Evolutionary conservation across 1,140 invertebrate species (phyloP).

Genomic region (Subanguina moxae): DNA sequence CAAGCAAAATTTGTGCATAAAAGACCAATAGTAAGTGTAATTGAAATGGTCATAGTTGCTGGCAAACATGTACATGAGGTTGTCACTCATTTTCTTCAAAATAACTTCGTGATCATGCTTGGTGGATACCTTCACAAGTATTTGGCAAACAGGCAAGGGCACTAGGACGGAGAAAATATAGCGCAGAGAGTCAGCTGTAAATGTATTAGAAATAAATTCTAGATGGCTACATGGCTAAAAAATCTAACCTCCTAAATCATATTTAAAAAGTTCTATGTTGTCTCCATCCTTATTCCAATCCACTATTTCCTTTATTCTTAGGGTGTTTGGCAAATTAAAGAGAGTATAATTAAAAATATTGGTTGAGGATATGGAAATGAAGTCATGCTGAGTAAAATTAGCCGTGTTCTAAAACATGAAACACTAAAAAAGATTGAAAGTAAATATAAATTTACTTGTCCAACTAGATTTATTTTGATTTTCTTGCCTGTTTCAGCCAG

Average conservation of each 20-base stretch:
- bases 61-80: not conserved
- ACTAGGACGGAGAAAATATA: not conserved
- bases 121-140: not conserved
- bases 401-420: not conserved
- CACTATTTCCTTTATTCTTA: not conserved
- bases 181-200: not conserved
- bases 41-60: not conserved
- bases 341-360: not conserved
- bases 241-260: not conserved
- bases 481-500: not conserved
- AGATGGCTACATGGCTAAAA: too few relatives aligned
- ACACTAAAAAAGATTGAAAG: not conserved
- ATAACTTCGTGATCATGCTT: not conserved
- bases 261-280: not conserved
- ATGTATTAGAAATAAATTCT: not conserved
- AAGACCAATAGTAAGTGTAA: not conserved
- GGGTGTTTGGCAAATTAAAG: not conserved
- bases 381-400: not conserved
- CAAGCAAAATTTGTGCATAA: constrained; percentile 3
- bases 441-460: not conserved
- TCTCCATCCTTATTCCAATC: not conserved
- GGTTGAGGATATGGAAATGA: not conserved
- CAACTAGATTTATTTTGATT: not conserved
- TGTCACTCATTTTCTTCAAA: not conserved
- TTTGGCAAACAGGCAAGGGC: not conserved